phyloP scores from a whole-genome alignment of 2,113 vertebrate genomes.

The Barnardius zonarius region DNA sequence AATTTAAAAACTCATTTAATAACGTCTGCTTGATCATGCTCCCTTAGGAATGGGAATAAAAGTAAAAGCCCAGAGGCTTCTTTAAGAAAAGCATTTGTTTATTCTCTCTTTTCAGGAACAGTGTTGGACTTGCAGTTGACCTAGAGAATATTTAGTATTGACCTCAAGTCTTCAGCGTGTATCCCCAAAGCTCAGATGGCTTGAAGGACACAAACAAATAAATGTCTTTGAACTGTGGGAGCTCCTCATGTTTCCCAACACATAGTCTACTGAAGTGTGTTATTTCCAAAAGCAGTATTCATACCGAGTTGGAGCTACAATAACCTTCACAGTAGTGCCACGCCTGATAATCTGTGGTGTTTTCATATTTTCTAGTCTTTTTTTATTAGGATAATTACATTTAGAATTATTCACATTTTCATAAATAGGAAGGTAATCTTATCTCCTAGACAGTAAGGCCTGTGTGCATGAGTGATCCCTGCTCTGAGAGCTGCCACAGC shows the following conservation, averaged over 20 bases:
- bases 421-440: background rate
- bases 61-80: background rate
- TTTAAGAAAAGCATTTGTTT: background rate
- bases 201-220: constrained; percentile 24
- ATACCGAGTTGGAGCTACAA: fast-evolving
- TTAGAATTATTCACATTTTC: background rate
- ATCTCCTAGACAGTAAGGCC: background rate
- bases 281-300: background rate
- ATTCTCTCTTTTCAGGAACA: constrained; percentile 18
- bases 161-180: constrained; percentile 1
- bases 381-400: background rate
- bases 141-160: constrained; percentile 25
- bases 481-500: background rate
- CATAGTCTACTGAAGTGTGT: background rate
- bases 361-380: background rate
- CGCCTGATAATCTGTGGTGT: background rate
- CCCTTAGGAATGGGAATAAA: background rate
- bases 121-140: background rate
- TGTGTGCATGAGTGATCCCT: background rate
- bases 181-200: background rate
- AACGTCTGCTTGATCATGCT: background rate
- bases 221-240: background rate
- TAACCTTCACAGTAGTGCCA: background rate
- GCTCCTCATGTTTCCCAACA: background rate
- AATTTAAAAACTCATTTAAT: background rate